Evolutionary conservation across 2,797 vertebrate species (phyloP), one percentile per base, ranked within the genome.

Genomic region (Sphenopsis melanotis): DNA sequence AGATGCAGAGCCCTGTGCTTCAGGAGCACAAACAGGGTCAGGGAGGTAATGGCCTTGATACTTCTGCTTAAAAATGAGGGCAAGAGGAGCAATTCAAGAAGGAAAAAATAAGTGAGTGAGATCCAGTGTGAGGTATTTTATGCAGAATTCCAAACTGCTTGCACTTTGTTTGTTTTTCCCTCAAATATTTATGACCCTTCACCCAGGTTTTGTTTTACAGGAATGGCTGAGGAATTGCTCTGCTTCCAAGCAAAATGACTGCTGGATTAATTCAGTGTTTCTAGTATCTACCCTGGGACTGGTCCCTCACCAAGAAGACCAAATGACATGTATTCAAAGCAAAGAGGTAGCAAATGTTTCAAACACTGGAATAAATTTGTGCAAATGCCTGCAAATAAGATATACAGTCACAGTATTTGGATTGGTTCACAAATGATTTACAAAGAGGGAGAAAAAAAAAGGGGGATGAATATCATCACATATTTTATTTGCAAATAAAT

Each of bases 401-500:
- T 77, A 89, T 29, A 66, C 10, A 56, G 79, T 66, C 69, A 80
- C n/a, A 63, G 19, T 23, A 20, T 65, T 83, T 52, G 47, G 15
- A 72, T 52, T 86, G 55, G 27, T 82, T 82, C 65, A 78, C 36
- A 95, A 83, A 70, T 72, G 0, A 91, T 63, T 92, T 92, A 56
- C 55, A 91, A 76, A 63, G 17, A 11, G 24, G 4, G 9, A 19
- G 5, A 2, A 2, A 24, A 36, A 21, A 32, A 71, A 23, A 49
- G 32, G 6, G 21, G 23, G 15, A 64, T 55, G 16, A 90, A 63
- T 76, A 86, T 72, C 5, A 55, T 79, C 34, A 63, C 27, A 82
- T 7, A 82, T 55, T 83, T 93, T 63, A 68, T 91, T 93, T 90
- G 8, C 30, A 36, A 71, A 53, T 42, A 91, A 91, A 63, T 77